Evolutionary conservation across 2,797 vertebrate species (phyloP).

Genomic region (Botia kubotai): DNA sequence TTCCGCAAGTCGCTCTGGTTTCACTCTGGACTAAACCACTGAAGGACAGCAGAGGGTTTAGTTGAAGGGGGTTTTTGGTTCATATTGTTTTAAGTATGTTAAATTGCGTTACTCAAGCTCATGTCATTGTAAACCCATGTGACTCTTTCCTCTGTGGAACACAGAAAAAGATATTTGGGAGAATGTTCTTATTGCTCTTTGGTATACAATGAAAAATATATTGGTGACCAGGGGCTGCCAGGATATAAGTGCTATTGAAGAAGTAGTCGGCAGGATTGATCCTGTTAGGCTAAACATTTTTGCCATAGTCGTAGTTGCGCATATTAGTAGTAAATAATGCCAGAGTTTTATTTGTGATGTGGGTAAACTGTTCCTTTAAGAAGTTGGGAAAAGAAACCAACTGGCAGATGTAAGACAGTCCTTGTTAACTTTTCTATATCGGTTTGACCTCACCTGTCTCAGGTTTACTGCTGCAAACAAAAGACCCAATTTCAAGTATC

Average conservation of each 20-base stretch:
- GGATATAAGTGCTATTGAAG: background rate
- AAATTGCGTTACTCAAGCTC: background rate
- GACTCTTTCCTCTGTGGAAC: background rate
- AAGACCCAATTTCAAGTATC: conserved; percentile 12
- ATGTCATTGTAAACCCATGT: background rate
- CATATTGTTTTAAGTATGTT: background rate
- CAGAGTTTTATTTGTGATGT: background rate
- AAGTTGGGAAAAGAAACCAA: background rate
- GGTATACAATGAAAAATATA: background rate
- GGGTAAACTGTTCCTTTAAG: background rate
- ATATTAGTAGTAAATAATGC: background rate
- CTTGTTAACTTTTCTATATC: background rate
- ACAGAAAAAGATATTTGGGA: background rate
- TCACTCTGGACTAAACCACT: conserved; percentile 37
- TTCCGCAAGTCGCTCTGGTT: conserved; percentile 60
- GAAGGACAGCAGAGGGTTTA: conserved; percentile 3
- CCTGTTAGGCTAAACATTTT: background rate
- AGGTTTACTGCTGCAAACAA: conserved; percentile 28
- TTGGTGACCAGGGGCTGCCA: background rate
- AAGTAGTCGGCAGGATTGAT: background rate
- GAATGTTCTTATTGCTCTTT: background rate
- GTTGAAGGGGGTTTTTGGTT: conserved; percentile 1
- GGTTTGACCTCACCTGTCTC: conserved; percentile 16
- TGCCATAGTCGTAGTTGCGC: too few relatives aligned
- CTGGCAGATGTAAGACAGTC: background rate